Conservation (phyloP, 2,113 vertebrate species). For the Rhadina sibilatrix region DNA sequence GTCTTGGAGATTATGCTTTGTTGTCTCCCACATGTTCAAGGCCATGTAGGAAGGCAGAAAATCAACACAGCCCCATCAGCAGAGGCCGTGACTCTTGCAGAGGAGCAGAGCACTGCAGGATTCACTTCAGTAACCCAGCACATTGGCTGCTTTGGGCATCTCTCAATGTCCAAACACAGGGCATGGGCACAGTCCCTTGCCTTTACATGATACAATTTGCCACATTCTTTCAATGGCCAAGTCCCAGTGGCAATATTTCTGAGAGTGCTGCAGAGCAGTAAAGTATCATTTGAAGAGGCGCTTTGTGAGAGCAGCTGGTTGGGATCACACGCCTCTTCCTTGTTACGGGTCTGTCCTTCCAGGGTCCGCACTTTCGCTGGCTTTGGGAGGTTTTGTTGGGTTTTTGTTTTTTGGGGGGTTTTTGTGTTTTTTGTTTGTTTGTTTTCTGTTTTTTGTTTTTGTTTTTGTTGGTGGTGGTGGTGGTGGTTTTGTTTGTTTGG, state of each 20-base stretch:
- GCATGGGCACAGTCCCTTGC: rapidly evolving
- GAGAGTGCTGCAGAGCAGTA: not conserved
- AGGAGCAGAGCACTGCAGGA: not conserved
- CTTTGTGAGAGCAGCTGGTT: not conserved
- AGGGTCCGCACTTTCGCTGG: not conserved
- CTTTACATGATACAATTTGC: not conserved
- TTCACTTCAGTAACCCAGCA: not conserved
- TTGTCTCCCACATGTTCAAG: not conserved
- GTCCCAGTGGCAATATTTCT: not conserved
- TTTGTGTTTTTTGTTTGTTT: no score
- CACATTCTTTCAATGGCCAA: not conserved
- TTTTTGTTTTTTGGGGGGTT: no score
- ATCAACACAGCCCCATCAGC: not conserved
- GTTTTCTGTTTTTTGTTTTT: no score
- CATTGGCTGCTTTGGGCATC: not conserved
- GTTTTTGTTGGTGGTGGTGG: no score
- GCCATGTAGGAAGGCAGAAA: rapidly evolving
- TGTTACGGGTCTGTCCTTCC: not conserved
- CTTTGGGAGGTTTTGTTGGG: no score
- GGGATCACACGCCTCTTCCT: not conserved
- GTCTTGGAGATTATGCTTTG: not conserved
- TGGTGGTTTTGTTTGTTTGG: no score
- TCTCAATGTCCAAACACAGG: rapidly evolving
- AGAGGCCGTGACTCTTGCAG: not conserved
- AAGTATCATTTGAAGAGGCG: not conserved